Conservation (phyloP, 2,888 invertebrate genomes). For the Byasa hedistus region DNA sequence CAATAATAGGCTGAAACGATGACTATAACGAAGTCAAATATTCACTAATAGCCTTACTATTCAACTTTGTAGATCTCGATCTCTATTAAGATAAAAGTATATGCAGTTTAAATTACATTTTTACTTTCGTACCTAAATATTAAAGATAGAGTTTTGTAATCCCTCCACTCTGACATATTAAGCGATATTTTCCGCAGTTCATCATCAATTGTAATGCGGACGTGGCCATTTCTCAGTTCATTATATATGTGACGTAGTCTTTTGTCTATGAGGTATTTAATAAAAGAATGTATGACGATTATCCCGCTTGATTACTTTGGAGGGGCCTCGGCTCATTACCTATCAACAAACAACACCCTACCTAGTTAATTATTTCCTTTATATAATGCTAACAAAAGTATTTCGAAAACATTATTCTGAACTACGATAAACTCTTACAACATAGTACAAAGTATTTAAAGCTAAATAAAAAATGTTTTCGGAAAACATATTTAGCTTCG, state of each 20-base stretch:
- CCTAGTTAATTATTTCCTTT: conserved; percentile 3
- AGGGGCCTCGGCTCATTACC: background rate
- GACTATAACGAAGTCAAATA: no score
- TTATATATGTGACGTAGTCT: conserved; percentile 33
- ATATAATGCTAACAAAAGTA: conserved; percentile 1
- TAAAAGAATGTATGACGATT: conserved; percentile 9
- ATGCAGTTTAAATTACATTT: no score
- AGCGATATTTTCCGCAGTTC: background rate
- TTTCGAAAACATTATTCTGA: background rate
- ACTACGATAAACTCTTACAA: background rate
- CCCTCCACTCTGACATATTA: background rate
- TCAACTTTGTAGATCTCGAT: no score
- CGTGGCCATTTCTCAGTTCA: background rate
- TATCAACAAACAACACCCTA: background rate
- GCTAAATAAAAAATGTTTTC: no score
- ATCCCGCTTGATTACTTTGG: conserved; percentile 9
- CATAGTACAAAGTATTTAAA: no score
- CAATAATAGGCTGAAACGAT: no score
- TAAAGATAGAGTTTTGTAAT: background rate
- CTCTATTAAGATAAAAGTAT: no score
- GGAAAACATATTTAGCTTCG: no score
- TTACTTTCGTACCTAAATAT: background rate
- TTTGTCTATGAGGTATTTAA: background rate
- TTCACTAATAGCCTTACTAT: no score
- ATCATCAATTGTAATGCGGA: background rate